phyloP scores from a whole-genome alignment of 35 echinoderm and acorn worm genomes.

The Ophioderma brevispina region DNA sequence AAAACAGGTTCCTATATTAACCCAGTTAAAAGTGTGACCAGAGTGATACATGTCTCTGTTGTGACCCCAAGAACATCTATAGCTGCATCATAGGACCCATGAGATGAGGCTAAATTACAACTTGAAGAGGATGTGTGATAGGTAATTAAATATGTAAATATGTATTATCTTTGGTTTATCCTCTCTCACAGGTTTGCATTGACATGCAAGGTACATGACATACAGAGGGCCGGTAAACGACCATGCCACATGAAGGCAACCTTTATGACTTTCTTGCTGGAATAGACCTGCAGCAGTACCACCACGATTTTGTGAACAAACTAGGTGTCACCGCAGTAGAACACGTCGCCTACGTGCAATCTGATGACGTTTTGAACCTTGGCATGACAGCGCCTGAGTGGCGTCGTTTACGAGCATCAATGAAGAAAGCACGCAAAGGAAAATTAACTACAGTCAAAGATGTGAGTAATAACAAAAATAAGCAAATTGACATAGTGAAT shows the following conservation, averaged over 20 bases:
- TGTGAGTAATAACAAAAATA: too few relatives aligned
- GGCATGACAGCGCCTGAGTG: slow-evolving; percentile 86
- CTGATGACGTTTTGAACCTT: slow-evolving; percentile 66
- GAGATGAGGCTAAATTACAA: too few relatives aligned
- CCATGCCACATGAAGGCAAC: slow-evolving; percentile 73
- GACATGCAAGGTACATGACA: background rate
- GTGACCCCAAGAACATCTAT: too few relatives aligned
- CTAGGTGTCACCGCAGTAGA: slow-evolving; percentile 87
- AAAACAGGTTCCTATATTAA: too few relatives aligned
- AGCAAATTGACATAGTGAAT: too few relatives aligned
- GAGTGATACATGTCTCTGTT: too few relatives aligned
- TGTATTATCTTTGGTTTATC: too few relatives aligned
- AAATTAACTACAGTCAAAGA: slow-evolving; percentile 26
- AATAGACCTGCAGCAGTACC: slow-evolving; percentile 76
- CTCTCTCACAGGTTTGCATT: too few relatives aligned
- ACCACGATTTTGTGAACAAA: slow-evolving; percentile 81
- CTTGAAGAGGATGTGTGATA: too few relatives aligned
- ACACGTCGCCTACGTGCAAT: slow-evolving; percentile 74
- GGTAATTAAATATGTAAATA: too few relatives aligned
- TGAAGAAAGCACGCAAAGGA: slow-evolving; percentile 87
- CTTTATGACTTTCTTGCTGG: slow-evolving; percentile 67
- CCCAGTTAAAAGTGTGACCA: too few relatives aligned
- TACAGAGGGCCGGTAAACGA: background rate
- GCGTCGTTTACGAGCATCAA: slow-evolving; percentile 70
- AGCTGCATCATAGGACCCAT: too few relatives aligned